Conservation (phyloP, 2,113 vertebrate species). For the Mellivora capensis region DNA sequence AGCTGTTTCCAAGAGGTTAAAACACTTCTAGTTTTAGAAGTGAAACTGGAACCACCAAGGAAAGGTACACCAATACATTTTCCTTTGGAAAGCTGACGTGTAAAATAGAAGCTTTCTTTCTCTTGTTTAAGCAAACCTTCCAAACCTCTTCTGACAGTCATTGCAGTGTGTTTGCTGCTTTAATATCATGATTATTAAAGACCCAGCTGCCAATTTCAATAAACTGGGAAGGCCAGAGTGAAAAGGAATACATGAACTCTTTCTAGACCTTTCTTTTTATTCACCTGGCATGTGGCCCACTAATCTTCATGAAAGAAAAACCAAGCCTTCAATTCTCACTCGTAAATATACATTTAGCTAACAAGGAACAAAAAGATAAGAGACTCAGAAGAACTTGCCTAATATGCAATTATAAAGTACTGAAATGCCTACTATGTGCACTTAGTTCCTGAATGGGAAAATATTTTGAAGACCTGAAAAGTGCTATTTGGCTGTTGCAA, state of each 20-base stretch:
- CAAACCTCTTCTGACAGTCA: too few relatives aligned
- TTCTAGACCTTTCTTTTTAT: conserved; percentile 14
- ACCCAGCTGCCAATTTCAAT: neutral
- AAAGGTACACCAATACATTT: neutral
- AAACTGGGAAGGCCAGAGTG: neutral
- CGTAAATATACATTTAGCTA: neutral
- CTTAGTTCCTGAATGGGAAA: neutral
- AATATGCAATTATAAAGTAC: neutral
- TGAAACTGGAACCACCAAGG: neutral
- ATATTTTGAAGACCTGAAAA: neutral
- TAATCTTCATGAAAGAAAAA: neutral
- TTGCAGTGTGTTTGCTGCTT: neutral
- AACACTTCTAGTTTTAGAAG: neutral
- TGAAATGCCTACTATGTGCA: neutral
- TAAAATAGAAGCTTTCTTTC: neutral
- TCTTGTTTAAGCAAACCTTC: neutral
- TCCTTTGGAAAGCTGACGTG: neutral
- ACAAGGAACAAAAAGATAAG: neutral
- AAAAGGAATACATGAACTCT: neutral
- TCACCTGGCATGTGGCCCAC: neutral
- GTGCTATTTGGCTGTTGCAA: neutral
- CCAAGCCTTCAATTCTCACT: neutral
- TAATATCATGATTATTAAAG: neutral
- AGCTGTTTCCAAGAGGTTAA: neutral
- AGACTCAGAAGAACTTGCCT: neutral